Conservation (phyloP, 1,140 invertebrate species). For the Drosophila ambigua region DNA sequence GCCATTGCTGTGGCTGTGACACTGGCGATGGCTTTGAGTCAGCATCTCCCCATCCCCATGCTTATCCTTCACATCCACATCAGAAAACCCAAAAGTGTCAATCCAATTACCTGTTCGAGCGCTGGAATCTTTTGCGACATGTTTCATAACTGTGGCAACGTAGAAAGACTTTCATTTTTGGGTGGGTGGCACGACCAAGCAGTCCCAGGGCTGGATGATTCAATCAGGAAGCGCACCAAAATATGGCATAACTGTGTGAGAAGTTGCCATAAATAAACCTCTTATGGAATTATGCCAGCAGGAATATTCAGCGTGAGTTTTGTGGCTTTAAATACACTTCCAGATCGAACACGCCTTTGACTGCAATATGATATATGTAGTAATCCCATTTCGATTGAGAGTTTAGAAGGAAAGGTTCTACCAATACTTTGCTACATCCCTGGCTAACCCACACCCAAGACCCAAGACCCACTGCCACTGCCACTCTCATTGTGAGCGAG, state of each 20-base stretch:
- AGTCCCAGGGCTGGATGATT: constrained; percentile 28
- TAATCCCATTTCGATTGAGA: no score
- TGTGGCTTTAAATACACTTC: background rate
- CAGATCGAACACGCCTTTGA: no score
- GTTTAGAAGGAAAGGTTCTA: no score
- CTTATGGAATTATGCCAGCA: no score
- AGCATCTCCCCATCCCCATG: constrained; percentile 9
- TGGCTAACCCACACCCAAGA: background rate
- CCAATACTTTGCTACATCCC: constrained; percentile 16
- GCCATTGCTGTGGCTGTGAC: constrained; percentile 31
- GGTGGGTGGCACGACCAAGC: constrained; percentile 8
- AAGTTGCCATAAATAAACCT: background rate
- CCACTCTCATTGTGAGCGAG: constrained; percentile 28
- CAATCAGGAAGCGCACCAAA: background rate
- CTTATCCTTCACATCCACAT: constrained; percentile 42
- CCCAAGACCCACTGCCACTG: constrained; percentile 4
- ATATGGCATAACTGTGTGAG: constrained; percentile 10
- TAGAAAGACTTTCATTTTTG: constrained; percentile 53
- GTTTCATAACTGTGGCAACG: constrained; percentile 74
- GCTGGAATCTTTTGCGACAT: constrained; percentile 82
- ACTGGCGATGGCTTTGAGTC: constrained; percentile 18
- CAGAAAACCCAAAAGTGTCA: constrained; percentile 80
- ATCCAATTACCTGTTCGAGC: constrained; percentile 82
- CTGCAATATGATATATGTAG: no score
- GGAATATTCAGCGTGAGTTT: no score